Evolutionary conservation across 2,888 invertebrate species (phyloP), one percentile per base, ranked within the genome.

Genomic region (Craniophora ligustri): DNA sequence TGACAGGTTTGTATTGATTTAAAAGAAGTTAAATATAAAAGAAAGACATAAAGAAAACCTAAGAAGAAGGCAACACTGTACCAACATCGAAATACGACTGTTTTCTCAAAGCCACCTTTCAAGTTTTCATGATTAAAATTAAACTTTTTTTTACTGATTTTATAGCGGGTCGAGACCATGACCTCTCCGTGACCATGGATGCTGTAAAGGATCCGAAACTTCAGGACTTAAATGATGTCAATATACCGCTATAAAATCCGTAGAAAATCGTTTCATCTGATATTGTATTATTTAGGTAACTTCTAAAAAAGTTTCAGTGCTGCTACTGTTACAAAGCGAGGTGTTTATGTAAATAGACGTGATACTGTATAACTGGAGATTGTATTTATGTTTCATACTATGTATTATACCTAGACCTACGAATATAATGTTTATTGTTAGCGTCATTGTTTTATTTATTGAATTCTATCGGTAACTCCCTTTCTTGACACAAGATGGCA

Each of bases 371-470:
- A 83, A 79, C 81, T 85, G 79, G 70, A 86, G 81, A 87, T 80
- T 84, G 83, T 89, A 88, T 91, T 87, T 89, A 89, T 90, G 86
- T 91, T 90, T 89, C 86, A 80, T 87, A 89, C 79, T 81, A 79
- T 86, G 82, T 88, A 84, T 84, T 81, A 84, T 84, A 85, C 76
- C 75, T 85, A 85, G 81, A 79, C 79, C 75, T 87, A 85, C 79
- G 71, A 89, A 86, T 90, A 91, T 85, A 91, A 88, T 86, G 89
- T 89, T 91, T 90, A 91, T 86, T 91, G 92, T 92, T 92, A 84
- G 50, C 32, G 48, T 46, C 11, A 19, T 61, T 44, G 68, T 87
- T 80, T 87, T 66, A 75, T 79, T 84, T 67, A 6, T 3, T n/a
- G 11, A 15, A 19, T 15, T 21, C 21, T n/a, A 21, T 34, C 21